Conservation (phyloP, 1,140 invertebrate genomes). For the Ditylenchus dipsaci region DNA sequence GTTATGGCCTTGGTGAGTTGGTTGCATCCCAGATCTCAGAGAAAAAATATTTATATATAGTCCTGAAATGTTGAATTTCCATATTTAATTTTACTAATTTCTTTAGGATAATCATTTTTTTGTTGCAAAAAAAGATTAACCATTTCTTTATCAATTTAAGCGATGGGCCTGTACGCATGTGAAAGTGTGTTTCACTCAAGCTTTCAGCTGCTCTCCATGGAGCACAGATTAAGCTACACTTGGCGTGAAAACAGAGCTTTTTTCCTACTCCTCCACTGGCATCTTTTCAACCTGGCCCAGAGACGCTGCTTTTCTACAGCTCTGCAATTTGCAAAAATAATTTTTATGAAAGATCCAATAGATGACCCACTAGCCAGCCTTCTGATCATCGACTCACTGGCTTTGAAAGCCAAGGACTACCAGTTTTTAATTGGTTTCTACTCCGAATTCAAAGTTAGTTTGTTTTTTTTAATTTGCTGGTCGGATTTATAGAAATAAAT, state of each 20-base stretch:
- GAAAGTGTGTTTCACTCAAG: conserved; percentile 29
- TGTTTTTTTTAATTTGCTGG: conserved; percentile 7
- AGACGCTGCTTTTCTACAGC: conserved; percentile 32
- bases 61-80: too few relatives aligned
- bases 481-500: neutral
- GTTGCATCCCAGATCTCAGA: too few relatives aligned
- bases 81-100: too few relatives aligned
- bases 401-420: conserved; percentile 30
- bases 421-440: conserved; percentile 33
- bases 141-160: conserved; percentile 20
- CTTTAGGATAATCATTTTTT: too few relatives aligned
- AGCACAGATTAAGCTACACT: conserved; percentile 31
- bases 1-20: too few relatives aligned
- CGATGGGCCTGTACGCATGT: conserved; percentile 37
- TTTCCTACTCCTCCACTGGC: conserved; percentile 28
- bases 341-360: conserved; percentile 33
- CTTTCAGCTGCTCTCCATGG: conserved; percentile 32
- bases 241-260: conserved; percentile 40
- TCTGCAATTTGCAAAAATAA: conserved; percentile 41
- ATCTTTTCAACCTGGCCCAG: conserved; percentile 29
- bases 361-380: conserved; percentile 37
- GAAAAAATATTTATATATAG: too few relatives aligned
- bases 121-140: neutral
- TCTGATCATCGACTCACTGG: conserved; percentile 39
- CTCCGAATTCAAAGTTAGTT: conserved; percentile 28